These are phyloP conservation scores for Hydractinia echinata DNA, from an alignment of 30 jellyfish, hydroid and myxozoan species.

Conservation along the genomic window DNA sequence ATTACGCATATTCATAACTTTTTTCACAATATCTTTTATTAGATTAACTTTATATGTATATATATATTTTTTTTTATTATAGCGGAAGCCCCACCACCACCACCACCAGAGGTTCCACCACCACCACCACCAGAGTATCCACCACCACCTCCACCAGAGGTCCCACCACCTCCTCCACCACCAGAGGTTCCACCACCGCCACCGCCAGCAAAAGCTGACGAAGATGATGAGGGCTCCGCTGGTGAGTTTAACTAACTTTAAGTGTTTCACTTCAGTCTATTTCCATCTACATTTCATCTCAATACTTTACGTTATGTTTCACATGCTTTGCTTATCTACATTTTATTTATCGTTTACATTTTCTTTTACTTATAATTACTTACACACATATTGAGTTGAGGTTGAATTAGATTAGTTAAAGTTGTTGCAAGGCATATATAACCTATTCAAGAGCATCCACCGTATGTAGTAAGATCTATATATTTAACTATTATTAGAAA, in stretches of 20 bases:
- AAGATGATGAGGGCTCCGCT: slow-evolving; percentile 7
- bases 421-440: no score
- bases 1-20: not conserved
- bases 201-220: slow-evolving; percentile 7
- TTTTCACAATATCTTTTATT: not conserved
- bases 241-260: not conserved
- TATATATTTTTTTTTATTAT: not conserved
- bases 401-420: no score
- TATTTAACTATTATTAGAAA: no score
- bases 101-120: slow-evolving; percentile 36
- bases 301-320: no score
- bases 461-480: no score
- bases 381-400: no score
- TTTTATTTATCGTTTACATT: no score
- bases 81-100: slow-evolving; percentile 8
- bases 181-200: slow-evolving; percentile 48
- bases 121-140: slow-evolving; percentile 42
- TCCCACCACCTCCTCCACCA: slow-evolving; percentile 48
- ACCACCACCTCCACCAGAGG: slow-evolving; percentile 41
- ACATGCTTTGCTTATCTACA: no score
- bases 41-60: not conserved
- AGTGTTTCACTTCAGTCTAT: not conserved
- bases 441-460: no score
- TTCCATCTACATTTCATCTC: not conserved
- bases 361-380: no score